Evolutionary conservation across 2,113 vertebrate genomes (phyloP), one percentile per base, ranked within the genome.

Genomic region (Pao palembangensis): DNA sequence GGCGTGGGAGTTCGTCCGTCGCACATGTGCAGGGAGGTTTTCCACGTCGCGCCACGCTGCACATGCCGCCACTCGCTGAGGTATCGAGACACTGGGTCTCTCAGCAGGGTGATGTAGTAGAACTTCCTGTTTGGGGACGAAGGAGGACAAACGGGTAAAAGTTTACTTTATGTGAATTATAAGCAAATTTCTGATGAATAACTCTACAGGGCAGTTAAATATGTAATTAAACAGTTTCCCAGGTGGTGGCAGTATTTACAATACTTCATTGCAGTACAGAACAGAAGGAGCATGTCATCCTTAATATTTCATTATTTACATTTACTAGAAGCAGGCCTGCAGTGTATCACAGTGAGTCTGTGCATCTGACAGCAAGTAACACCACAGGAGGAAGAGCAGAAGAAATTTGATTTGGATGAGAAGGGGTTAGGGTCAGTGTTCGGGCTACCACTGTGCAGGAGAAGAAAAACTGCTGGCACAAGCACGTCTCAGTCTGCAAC

Each of bases 31-130:
- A 99, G 79, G 0, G 97, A 98, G 0, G 96, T 98, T 86, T 98
- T 99, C 97, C 97, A 99, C 0, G 97, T 99, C 59, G 97, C 97
- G 0, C 97, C 97, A 1, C 97, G 92, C 53, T 99, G 97, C 19
- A 98, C 97, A 0, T 99, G 97, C 11, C 97, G 91, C 97, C 97
- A 99, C 65, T 99, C 97, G 1, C 97, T 99, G 77, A 99, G 94
- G 90, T 99, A 99, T 57, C 97, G 94, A 0, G 96, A 99, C 17
- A 99, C 95, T 0, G 97, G 97, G 90, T 99, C 97, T 41, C 96
- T 92, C 82, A 99, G 91, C 73, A 99, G 89, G 0, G 97, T 98
- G 88, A 99, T 99, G 88, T 99, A 98, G 86, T 99, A 98, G 85
- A 98, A 99, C 79, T 98, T 99, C 84, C 97, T 98, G 81, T 58